Percentiles rank a stretch among this genome's conserved stretches.
Evolutionary conservation across 2,888 invertebrate species (phyloP).

Genomic region (Mallateleia sp.): DNA sequence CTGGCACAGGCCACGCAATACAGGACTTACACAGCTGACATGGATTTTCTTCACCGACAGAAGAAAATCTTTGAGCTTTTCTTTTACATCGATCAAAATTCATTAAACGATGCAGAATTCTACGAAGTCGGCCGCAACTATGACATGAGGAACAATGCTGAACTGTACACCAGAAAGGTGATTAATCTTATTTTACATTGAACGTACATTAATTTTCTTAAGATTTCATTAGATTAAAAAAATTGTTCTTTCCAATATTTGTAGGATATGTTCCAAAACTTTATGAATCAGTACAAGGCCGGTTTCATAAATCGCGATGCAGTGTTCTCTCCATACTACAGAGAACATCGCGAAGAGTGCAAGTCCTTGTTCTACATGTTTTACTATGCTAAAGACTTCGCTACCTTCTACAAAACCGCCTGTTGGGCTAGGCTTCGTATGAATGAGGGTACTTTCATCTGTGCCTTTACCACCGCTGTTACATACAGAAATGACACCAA

Average conservation of each 20-base stretch:
- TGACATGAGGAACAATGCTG: slow-evolving; percentile 85
- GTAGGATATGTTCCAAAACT: slow-evolving; percentile 85
- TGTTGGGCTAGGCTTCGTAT: slow-evolving; percentile 92
- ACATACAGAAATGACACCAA: slow-evolving; percentile 92
- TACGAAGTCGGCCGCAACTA: slow-evolving; percentile 86
- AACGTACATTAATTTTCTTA: slow-evolving; percentile 10
- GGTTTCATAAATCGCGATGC: slow-evolving; percentile 91
- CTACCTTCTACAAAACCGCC: slow-evolving; percentile 93
- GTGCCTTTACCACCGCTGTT: slow-evolving; percentile 92
- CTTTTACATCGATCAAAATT: slow-evolving; percentile 85
- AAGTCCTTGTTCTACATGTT: slow-evolving; percentile 92
- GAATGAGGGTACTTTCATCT: slow-evolving; percentile 93
- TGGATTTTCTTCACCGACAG: slow-evolving; percentile 88
- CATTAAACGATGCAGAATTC: slow-evolving; percentile 85
- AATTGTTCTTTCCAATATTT: slow-evolving; percentile 42
- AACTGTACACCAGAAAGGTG: slow-evolving; percentile 87
- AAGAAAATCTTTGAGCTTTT: slow-evolving; percentile 88
- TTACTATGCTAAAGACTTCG: slow-evolving; percentile 93
- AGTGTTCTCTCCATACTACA: slow-evolving; percentile 92
- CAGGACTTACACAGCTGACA: slow-evolving; percentile 85
- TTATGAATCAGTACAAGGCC: slow-evolving; percentile 86
- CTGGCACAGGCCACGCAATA: slow-evolving; percentile 79
- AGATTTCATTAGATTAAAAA: slow-evolving; percentile 7
- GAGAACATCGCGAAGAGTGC: slow-evolving; percentile 92
- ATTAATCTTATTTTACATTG: background rate